These are phyloP conservation scores for Raja brachyura DNA, from an alignment of 2,113 vertebrate species.

Conservation along the genomic window DNA sequence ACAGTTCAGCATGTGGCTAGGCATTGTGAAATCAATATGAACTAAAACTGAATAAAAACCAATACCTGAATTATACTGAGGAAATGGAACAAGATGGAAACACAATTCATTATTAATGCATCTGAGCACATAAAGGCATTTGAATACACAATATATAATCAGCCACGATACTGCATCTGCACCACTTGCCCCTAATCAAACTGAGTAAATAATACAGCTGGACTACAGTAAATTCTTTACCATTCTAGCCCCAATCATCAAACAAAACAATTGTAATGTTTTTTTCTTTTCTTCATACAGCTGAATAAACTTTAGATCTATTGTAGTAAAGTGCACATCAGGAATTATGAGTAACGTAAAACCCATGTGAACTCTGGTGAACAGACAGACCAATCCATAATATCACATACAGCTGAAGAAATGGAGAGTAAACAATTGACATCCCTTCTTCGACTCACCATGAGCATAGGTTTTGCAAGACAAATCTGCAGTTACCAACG, in stretches of 20 bases:
- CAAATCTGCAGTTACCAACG: not conserved
- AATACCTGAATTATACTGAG: not conserved
- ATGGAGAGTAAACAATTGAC: not conserved
- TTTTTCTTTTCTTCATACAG: not conserved
- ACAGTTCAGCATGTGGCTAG: not conserved
- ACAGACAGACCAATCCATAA: not conserved
- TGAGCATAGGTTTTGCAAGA: not conserved
- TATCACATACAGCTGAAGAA: not conserved
- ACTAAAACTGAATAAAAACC: not conserved
- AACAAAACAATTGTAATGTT: not conserved
- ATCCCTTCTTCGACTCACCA: not conserved
- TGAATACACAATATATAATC: not conserved
- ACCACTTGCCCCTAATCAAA: not conserved
- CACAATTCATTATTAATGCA: not conserved
- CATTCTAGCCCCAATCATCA: not conserved
- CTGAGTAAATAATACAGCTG: not conserved
- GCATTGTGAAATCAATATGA: not conserved
- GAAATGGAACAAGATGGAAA: not conserved
- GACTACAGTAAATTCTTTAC: slow-evolving; percentile 16
- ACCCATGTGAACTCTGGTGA: not conserved
- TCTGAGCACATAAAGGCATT: not conserved
- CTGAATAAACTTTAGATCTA: not conserved
- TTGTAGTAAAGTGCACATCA: not conserved
- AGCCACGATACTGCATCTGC: not conserved
- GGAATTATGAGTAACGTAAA: not conserved